phyloP scores from a whole-genome alignment of 2,888 invertebrate species.

The Phengaris alcon region DNA sequence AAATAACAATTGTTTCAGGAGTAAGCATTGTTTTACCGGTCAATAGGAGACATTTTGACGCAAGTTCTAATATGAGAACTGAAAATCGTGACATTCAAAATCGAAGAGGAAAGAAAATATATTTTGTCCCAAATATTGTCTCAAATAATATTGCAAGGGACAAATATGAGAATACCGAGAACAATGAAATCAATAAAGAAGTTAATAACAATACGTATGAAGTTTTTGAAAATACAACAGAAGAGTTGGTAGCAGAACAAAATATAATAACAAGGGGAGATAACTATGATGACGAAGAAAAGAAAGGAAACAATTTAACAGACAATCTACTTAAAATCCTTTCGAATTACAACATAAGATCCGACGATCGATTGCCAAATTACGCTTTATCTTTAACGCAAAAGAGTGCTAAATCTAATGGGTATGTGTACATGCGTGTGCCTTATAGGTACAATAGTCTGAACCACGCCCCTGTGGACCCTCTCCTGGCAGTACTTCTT shows the following conservation, averaged over 20 bases:
- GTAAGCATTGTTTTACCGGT: not conserved
- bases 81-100: not conserved
- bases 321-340: slow-evolving; percentile 47
- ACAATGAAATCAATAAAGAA: slow-evolving; percentile 13
- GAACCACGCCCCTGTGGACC: slow-evolving; percentile 79
- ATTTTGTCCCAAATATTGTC: not conserved
- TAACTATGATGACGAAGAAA: not conserved
- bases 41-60: not conserved
- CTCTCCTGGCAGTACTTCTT: slow-evolving; percentile 79
- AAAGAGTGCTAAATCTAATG: slow-evolving; percentile 39
- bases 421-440: slow-evolving; percentile 39
- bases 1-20: slow-evolving; percentile 9
- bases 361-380: slow-evolving; percentile 53
- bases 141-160: not conserved
- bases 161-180: not conserved
- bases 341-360: slow-evolving; percentile 58
- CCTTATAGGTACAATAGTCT: slow-evolving; percentile 71
- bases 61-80: slow-evolving; percentile 2
- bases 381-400: slow-evolving; percentile 53
- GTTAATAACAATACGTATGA: slow-evolving; percentile 41
- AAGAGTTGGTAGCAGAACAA: slow-evolving; percentile 33
- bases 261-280: slow-evolving; percentile 31
- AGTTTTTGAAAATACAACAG: slow-evolving; percentile 47
- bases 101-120: slow-evolving; percentile 22
- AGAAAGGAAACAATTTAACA: slow-evolving; percentile 35